Base-by-base conservation (phyloP, 2,888 invertebrate genomes). In the Zelleria hepariella region DNA sequence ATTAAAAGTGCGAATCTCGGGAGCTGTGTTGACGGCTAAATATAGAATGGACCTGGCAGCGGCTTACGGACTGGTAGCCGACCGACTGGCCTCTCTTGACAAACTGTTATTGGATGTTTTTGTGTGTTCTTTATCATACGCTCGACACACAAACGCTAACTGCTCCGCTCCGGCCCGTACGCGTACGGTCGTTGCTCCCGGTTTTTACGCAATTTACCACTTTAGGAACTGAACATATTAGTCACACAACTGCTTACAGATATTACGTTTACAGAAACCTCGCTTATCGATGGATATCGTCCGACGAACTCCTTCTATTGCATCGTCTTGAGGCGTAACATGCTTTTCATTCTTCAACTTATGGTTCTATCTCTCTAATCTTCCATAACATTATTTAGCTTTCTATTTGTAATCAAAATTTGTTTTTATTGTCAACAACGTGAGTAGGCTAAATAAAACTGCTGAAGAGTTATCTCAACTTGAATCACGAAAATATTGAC, bases 21-120 rank as follows among this genome's bases (percentile, higher is more conserved):
- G 66, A 72, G 74, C 72, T 72, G 69, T 77, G 73, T 76, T 74
- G 75, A 74, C 68, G 62, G 71, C 72, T 82, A 80, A 74, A 75
- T 78, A 69, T 79, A 81, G 73, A 57, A 32, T 59, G 59, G 62
- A 54, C 62, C 68, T 68, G 69, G 68, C 73, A 70, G 72, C 71
- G 64, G 66, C 71, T 65, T 68, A 70, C 63, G 32, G 15, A 42
- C 15, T 42, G 32, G 32, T 42, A 15, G 4, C 32, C 32, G 32
- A 42, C 32, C 32, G 32, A 42, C 64, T 58, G 60, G 62, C 57
- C 63, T 56, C 47, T 62, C 64, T 25, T 77, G 76, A 77, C 71
- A 73, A 73, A 78, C 72, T 69, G 66, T 74, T 74, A 76, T 79
- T 75, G 67, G 67, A 64, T 63, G 65, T 70, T 68, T 77, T 68